A percentile compares a stretch with the other conserved stretches of the same genome.
These are phyloP conservation scores for Torymus auratus DNA, from an alignment of 2,888 invertebrate species.

Conservation along the genomic window DNA sequence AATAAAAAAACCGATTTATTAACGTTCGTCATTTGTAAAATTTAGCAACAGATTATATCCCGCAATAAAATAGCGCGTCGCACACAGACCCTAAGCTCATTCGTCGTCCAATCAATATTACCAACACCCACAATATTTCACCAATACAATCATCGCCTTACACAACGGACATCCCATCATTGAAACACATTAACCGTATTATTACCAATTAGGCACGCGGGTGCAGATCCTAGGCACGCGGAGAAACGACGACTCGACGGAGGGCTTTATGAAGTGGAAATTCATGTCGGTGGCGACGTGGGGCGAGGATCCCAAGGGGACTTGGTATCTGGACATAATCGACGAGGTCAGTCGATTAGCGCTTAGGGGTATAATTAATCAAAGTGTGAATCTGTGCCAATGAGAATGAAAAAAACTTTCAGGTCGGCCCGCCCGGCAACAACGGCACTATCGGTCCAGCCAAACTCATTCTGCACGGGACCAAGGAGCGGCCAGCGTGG, in stretches of 20 bases:
- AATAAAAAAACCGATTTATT: too few relatives aligned
- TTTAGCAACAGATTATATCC: too few relatives aligned
- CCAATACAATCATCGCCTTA: too few relatives aligned
- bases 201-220: conserved; percentile 80
- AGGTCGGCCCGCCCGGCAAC: conserved; percentile 77
- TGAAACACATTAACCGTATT: not conserved
- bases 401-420: conserved; percentile 33
- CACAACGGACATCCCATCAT: too few relatives aligned
- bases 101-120: too few relatives aligned
- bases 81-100: too few relatives aligned
- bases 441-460: conserved; percentile 80
- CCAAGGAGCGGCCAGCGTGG: conserved; percentile 81
- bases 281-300: conserved; percentile 94
- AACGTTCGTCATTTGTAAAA: too few relatives aligned
- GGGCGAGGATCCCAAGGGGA: conserved; percentile 89
- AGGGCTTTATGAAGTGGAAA: conserved; percentile 89
- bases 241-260: conserved; percentile 82
- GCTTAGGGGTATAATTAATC: too few relatives aligned
- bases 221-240: conserved; percentile 85
- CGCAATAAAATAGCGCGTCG: too few relatives aligned
- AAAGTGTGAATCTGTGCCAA: too few relatives aligned
- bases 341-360: conserved; percentile 73
- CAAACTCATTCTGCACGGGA: conserved; percentile 85
- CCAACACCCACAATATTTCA: too few relatives aligned
- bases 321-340: conserved; percentile 80